These are phyloP conservation scores for Apotomis betuletana DNA, from an alignment of 2,888 invertebrate genomes.

Conservation along the genomic window DNA sequence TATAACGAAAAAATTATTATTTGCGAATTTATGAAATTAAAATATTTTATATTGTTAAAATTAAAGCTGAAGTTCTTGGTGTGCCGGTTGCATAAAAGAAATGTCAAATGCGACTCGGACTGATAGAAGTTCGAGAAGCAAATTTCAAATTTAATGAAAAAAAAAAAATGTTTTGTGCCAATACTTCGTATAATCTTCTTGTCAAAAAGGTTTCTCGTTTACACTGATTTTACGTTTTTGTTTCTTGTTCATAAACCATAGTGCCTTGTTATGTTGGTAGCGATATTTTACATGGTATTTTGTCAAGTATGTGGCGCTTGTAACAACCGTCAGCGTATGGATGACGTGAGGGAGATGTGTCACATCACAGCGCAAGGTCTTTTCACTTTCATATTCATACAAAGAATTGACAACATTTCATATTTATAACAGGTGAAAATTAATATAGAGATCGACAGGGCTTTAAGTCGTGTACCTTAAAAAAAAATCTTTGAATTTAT, in stretches of 20 bases:
- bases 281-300: background rate
- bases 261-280: constrained; percentile 2
- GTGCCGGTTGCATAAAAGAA: constrained; percentile 56
- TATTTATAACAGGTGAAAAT: too few species aligned
- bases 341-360: constrained; percentile 36
- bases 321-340: background rate
- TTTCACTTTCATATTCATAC: too few species aligned
- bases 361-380: constrained; percentile 25
- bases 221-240: too few species aligned
- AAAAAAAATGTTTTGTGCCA: constrained; percentile 22
- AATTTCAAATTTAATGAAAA: constrained; percentile 7
- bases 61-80: constrained; percentile 49
- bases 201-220: background rate
- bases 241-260: background rate
- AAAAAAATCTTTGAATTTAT: too few species aligned
- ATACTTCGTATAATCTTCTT: background rate
- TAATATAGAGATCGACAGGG: too few species aligned
- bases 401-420: too few species aligned
- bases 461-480: too few species aligned
- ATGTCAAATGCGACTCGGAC: background rate
- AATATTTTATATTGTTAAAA: constrained; percentile 25
- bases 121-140: constrained; percentile 24
- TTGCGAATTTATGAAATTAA: constrained; percentile 37
- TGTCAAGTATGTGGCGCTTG: constrained; percentile 2
- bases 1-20: constrained; percentile 47